Conservation (phyloP, 2,888 invertebrate species). For the Pyrrhosoma nymphula region DNA sequence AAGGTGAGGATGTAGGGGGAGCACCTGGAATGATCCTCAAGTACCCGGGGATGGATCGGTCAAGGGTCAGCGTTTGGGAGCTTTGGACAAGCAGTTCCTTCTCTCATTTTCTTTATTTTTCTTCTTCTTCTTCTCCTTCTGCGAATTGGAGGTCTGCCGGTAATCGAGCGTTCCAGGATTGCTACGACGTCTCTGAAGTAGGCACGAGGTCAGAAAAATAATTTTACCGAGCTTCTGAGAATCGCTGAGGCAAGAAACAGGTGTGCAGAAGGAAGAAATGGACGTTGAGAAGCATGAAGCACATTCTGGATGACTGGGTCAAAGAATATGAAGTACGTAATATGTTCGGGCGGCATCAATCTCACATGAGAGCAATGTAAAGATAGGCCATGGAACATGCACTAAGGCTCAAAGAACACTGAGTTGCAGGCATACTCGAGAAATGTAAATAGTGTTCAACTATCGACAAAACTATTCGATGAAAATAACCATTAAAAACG, state of each 20-base stretch:
- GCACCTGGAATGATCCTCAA: not conserved
- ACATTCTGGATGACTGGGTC: no score
- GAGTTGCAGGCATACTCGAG: no score
- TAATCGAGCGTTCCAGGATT: not conserved
- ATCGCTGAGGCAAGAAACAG: not conserved
- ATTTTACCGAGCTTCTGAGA: not conserved
- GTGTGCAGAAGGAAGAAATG: not conserved
- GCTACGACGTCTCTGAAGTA: not conserved
- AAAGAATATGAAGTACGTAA: no score
- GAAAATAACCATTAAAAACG: no score
- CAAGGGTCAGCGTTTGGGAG: not conserved
- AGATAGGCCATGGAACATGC: no score
- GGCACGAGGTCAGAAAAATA: not conserved
- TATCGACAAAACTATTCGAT: no score
- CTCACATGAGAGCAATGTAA: no score
- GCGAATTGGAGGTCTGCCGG: not conserved
- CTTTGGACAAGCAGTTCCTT: not conserved
- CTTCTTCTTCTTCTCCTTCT: not conserved
- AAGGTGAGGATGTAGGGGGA: not conserved
- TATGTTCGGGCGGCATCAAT: no score
- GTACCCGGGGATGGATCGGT: slow-evolving; percentile 6
- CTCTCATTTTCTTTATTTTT: not conserved
- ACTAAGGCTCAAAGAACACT: no score
- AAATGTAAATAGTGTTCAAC: no score
- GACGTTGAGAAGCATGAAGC: not conserved